Percentiles rank a stretch among this genome's conserved stretches.
Conservation (phyloP, 2,797 vertebrate genomes). For the Percopsis omiscomaycus region DNA sequence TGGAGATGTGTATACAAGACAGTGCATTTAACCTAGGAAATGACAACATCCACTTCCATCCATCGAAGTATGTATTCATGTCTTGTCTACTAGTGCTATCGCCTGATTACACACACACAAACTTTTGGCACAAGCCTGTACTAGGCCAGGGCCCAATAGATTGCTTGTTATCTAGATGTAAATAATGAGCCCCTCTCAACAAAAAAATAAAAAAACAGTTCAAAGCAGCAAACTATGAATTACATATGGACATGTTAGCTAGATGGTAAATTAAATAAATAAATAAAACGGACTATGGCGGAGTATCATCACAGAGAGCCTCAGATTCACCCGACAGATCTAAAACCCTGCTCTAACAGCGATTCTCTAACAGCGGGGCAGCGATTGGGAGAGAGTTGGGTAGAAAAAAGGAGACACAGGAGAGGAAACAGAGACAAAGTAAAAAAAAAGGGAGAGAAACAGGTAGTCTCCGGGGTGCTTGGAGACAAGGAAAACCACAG, state of each 20-base stretch:
- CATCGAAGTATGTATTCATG: not conserved
- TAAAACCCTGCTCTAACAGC: slow-evolving; percentile 36
- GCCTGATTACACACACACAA: not conserved
- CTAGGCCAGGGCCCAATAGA: not conserved
- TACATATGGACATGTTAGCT: slow-evolving; percentile 39
- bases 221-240: slow-evolving; percentile 35
- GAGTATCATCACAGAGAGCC: slow-evolving; percentile 34
- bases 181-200: not conserved
- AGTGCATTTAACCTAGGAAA: no score
- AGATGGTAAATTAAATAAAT: slow-evolving; percentile 15
- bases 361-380: slow-evolving; percentile 41
- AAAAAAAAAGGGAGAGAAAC: slow-evolving; percentile 26
- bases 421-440: slow-evolving; percentile 10
- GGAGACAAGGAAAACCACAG: slow-evolving; percentile 33
- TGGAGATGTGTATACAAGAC: slow-evolving; percentile 69
- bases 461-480: slow-evolving; percentile 42
- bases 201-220: slow-evolving; percentile 7
- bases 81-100: no score
- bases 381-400: slow-evolving; percentile 11
- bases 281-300: slow-evolving; percentile 27
- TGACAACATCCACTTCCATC: not conserved
- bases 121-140: not conserved
- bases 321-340: slow-evolving; percentile 40
- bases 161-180: slow-evolving; percentile 10
- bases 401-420: slow-evolving; percentile 1